Evolutionary conservation across 2,113 vertebrate species (phyloP).

Genomic region (Ceyx melanurus): DNA sequence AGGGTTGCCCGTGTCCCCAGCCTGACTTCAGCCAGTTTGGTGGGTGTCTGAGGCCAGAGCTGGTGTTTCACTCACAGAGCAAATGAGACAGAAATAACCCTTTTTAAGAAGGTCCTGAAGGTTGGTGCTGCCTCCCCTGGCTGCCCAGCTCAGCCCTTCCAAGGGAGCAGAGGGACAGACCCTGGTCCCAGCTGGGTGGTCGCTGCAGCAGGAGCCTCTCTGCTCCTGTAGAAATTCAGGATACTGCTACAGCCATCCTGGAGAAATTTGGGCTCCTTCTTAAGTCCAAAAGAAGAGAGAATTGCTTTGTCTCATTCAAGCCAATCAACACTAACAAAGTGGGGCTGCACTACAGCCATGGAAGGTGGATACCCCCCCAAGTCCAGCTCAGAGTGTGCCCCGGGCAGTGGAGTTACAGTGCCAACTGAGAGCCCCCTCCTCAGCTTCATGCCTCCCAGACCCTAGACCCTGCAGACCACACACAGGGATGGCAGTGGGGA

Average conservation of each 20-base stretch:
- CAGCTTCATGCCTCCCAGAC: accelerated
- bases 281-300: background rate
- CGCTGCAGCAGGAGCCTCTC: background rate
- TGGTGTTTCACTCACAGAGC: background rate
- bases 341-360: accelerated
- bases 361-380: background rate
- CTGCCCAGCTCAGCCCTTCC: background rate
- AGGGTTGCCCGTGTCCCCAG: accelerated
- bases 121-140: background rate
- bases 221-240: background rate
- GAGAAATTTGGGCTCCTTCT: background rate
- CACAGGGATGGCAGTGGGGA: background rate
- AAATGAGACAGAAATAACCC: background rate
- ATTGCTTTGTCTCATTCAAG: background rate
- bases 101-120: background rate
- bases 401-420: accelerated
- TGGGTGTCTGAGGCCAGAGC: background rate
- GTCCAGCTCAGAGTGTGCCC: accelerated
- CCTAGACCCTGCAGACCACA: background rate
- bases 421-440: background rate
- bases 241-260: background rate
- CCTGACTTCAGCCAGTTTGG: background rate
- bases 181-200: background rate
- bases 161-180: background rate
- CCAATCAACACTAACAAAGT: background rate